phyloP scores from a whole-genome alignment of 2,113 vertebrate species.

The Mormyrus lacerda region DNA sequence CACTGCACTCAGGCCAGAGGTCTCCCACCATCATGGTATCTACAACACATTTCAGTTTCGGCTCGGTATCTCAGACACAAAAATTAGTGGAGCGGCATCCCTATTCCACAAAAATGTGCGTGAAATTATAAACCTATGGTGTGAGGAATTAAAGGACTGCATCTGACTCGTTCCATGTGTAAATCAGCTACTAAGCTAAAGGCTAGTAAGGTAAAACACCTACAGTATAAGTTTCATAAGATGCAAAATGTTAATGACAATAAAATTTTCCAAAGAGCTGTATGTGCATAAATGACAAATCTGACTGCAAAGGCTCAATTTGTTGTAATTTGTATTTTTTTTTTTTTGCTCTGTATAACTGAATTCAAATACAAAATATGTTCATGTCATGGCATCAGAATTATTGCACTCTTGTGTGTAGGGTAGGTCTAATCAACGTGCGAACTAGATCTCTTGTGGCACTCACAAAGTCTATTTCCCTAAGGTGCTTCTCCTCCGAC shows the following conservation, averaged over 20 bases:
- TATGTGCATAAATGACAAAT: background rate
- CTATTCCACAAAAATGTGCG: background rate
- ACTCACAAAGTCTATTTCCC: conserved; percentile 93
- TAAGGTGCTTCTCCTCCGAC: conserved; percentile 89
- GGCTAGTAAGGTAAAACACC: background rate
- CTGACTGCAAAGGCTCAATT: background rate
- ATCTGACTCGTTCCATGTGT: background rate
- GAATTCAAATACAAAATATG: background rate
- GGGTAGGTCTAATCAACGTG: background rate
- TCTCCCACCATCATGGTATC: background rate
- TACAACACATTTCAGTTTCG: background rate
- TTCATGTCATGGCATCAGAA: background rate
- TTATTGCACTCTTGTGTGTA: background rate
- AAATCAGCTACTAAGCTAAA: background rate
- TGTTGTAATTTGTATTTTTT: background rate
- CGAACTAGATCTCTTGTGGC: background rate
- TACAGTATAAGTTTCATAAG: background rate
- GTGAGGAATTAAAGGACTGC: background rate
- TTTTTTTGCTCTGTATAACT: background rate
- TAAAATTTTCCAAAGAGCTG: background rate
- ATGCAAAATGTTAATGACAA: background rate
- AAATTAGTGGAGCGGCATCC: background rate
- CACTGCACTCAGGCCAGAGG: background rate
- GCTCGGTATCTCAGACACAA: background rate
- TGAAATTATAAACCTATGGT: background rate